Evolutionary conservation across 2,888 invertebrate species (phyloP).

Genomic region (Perizoma flavofasciatum): DNA sequence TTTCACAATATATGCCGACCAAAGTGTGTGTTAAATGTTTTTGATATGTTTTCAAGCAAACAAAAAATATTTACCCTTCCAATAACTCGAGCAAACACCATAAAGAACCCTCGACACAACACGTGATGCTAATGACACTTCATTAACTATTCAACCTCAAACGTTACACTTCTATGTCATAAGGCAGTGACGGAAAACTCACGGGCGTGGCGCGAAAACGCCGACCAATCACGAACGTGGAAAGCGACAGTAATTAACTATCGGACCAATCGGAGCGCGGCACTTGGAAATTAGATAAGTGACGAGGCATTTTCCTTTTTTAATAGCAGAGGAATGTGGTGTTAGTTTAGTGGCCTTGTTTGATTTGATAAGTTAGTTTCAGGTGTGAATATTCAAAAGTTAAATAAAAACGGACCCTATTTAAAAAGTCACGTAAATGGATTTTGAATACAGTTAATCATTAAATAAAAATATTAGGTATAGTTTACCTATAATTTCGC

Average conservation of each 20-base stretch:
- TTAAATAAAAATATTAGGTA: no score
- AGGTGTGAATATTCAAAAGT: constrained; percentile 17
- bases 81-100: constrained; percentile 24
- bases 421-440: no score
- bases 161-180: constrained; percentile 63
- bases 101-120: constrained; percentile 39
- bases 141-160: constrained; percentile 69
- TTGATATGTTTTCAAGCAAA: neutral
- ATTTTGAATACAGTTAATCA: no score
- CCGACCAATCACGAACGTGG: constrained; percentile 59
- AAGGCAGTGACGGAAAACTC: constrained; percentile 60
- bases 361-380: constrained; percentile 33
- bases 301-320: constrained; percentile 44
- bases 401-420: constrained; percentile 46
- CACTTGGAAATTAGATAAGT: constrained; percentile 44
- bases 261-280: constrained; percentile 58
- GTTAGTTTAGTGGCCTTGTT: constrained; percentile 42
- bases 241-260: constrained; percentile 49
- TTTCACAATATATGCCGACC: no score
- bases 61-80: constrained; percentile 26
- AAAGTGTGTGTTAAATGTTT: no score
- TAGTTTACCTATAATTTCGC: no score
- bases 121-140: constrained; percentile 64
- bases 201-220: constrained; percentile 57
- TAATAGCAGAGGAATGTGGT: constrained; percentile 42